phyloP scores from a whole-genome alignment of 2,888 invertebrate species.

The Artemia sinica region DNA sequence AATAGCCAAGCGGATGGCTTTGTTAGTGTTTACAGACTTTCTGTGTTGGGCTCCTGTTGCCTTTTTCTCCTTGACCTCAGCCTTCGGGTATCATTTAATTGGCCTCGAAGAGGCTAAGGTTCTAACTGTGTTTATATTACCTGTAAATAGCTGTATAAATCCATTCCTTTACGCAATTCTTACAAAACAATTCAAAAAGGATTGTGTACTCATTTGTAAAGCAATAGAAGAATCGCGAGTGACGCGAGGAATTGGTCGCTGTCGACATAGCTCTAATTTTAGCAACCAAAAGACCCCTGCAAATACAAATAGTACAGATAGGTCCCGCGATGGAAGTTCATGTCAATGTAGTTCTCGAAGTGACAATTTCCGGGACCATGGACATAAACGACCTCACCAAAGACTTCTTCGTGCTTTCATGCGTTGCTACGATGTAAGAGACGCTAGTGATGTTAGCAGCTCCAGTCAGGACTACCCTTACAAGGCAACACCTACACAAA shows the following conservation, averaged over 20 bases:
- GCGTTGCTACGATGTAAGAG: neutral
- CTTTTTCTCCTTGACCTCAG: slow-evolving; percentile 81
- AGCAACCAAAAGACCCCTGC: slow-evolving; percentile 71
- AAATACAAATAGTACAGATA: slow-evolving; percentile 65
- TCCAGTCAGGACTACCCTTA: slow-evolving; percentile 44
- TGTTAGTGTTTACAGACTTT: slow-evolving; percentile 90
- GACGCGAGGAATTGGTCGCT: slow-evolving; percentile 65
- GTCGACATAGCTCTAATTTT: slow-evolving; percentile 68
- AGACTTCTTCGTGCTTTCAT: slow-evolving; percentile 20
- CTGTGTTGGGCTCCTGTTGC: slow-evolving; percentile 96
- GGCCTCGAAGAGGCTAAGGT: slow-evolving; percentile 86
- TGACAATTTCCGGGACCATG: neutral
- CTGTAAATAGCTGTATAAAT: slow-evolving; percentile 91
- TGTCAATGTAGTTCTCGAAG: slow-evolving; percentile 37
- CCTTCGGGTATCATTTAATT: slow-evolving; percentile 73
- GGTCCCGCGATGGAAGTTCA: slow-evolving; percentile 42
- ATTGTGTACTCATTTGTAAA: slow-evolving; percentile 86
- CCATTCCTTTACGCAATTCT: slow-evolving; percentile 94
- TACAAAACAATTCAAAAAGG: slow-evolving; percentile 93
- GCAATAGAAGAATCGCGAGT: slow-evolving; percentile 86
- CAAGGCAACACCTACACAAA: slow-evolving; percentile 52
- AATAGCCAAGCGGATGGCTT: slow-evolving; percentile 88
- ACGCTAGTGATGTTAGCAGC: slow-evolving; percentile 12
- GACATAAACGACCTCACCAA: slow-evolving; percentile 17
- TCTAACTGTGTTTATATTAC: slow-evolving; percentile 85